Base-by-base conservation (phyloP, 2,797 vertebrate species). In the Anniella stebbinsi region DNA sequence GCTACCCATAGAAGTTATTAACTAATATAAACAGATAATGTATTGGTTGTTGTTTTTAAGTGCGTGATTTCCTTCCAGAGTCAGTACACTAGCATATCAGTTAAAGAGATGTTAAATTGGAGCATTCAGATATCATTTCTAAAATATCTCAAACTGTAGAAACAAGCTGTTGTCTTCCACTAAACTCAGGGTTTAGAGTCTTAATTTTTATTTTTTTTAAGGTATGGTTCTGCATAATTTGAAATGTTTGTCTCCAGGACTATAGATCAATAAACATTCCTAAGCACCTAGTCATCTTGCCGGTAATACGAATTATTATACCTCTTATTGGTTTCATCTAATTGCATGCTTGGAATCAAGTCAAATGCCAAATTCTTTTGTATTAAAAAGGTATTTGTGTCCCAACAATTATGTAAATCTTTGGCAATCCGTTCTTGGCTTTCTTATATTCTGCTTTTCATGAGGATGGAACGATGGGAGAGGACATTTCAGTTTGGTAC, bases 301-400 rank as follows among this genome's bases (percentile, higher is more conserved):
- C 93, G 86, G 91, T 93, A 94, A 95, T 94, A 92, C 91, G 92
- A 92, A 93, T 89, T 89, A 90, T 95, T 94, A 86, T 83, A 87
- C 75, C 7, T 70, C 48, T 88, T 77, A 76, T 83, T 94, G 84
- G 4, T 95, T 94, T 94, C 87, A 94, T 92, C 94, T 96, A 95
- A 96, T 95, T 95, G 94, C 89, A 89, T 95, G 95, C 77, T 86
- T 96, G 96, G 96, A 96, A 93, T 81, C 73, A 76, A 92, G 76
- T 96, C 96, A 96, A 93, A 95, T 92, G 10, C 81, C 6, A 92
- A 78, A 89, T 93, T 93, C 77, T 54, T 94, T 85, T 92, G 92
- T 91, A 88, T 93, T 94, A 94, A 90, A 89, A 63, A 66, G 38
- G 86, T 45, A 72, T 21, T n/a, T 91, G 57, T 54, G 63, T 89